Conservation (phyloP, 2,797 vertebrate genomes). For the Sebastolobus altivelis region DNA sequence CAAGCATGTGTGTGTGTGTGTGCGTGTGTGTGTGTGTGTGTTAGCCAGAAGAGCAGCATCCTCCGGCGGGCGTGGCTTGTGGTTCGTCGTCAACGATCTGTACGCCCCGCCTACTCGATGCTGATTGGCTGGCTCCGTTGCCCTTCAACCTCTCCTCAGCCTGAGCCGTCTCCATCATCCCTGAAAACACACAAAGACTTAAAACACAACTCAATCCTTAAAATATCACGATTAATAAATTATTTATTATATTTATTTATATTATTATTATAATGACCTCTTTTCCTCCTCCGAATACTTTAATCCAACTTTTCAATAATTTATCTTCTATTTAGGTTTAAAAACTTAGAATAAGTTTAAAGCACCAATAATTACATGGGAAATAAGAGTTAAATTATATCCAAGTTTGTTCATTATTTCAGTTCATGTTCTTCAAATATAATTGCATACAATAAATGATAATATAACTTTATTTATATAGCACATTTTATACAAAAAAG, state of each 20-base stretch:
- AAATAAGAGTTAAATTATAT: no score
- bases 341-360: background rate
- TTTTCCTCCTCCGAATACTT: background rate
- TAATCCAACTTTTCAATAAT: background rate
- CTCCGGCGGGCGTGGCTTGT: slow-evolving; percentile 89
- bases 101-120: slow-evolving; percentile 90
- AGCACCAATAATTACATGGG: background rate
- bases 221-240: no score
- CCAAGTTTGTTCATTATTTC: no score
- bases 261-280: no score
- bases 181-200: slow-evolving; percentile 69
- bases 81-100: slow-evolving; percentile 98
- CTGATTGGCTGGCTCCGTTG: slow-evolving; percentile 91
- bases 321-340: background rate
- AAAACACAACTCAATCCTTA: no score
- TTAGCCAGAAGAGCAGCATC: slow-evolving; percentile 95
- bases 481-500: no score
- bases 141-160: slow-evolving; percentile 95
- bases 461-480: no score
- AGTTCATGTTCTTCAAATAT: no score
- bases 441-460: no score
- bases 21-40: slow-evolving; percentile 63
- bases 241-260: no score
- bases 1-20: slow-evolving; percentile 38
- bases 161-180: slow-evolving; percentile 98